Base-by-base conservation (phyloP, 2,113 vertebrate genomes). In the mouse (Mus musculus) region DNA sequence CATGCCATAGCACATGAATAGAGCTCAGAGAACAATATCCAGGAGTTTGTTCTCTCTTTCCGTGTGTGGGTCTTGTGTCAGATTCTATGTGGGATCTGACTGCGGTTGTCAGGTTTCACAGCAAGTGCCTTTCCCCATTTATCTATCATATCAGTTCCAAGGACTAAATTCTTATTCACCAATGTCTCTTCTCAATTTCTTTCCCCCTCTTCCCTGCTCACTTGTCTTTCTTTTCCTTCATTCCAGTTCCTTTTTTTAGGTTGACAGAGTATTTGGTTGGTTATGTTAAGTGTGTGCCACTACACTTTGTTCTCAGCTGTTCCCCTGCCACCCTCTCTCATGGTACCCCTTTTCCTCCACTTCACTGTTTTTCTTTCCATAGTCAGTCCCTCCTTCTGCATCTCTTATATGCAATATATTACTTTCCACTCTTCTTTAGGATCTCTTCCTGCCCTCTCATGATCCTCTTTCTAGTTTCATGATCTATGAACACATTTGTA, bases 91-190 rank as follows among this genome's bases (percentile, higher is more conserved):
- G 42, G 39, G 7, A 46, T 46, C 61, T 46, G 11, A 46, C 24
- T 39, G 59, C 17, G n/a, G 59, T 7, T 22, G 1, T 46, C 61
- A 30, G 61, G 61, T 61, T 46, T 30, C 3, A 3, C 7, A 46
- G 39, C 82, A 46, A 17, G 39, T 30, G 59, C 13, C 26, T 65
- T 28, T 17, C 17, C 0, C 4, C 59, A 63, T 16, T 65, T 10
- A 46, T 1, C 26, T 8, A 33, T 65, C 8, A 19, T 42, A 11
- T 26, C 59, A 63, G 59, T 7, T 16, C 14, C 82, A 46, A 78
- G n/a, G 78, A 42, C 86, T 92, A 22, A 84, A 63, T 77, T 90
- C 9, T 92, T 69, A 71, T 76, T 67, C 33, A 92, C 33, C 20
- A 89, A 9, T 59, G 77, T 90, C 67, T 80, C 46, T 73, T 19